These are phyloP conservation scores for Galerucella calmariensis DNA, from an alignment of 2,888 invertebrate genomes.

Conservation along the genomic window DNA sequence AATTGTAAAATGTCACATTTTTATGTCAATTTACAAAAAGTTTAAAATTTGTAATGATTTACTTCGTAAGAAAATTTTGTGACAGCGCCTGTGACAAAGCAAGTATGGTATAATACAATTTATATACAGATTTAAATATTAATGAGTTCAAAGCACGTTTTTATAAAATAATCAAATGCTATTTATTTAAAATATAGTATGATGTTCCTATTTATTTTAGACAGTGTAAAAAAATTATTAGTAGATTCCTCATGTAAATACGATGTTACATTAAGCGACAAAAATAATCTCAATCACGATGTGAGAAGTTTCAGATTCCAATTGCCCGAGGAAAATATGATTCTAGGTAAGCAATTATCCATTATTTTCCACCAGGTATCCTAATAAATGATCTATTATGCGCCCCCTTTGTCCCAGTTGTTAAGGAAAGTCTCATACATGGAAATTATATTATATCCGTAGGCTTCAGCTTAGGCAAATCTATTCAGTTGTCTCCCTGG, in stretches of 20 bases:
- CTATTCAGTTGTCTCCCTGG: no score
- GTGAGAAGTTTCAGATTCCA: constrained; percentile 9
- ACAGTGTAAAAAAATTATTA: not conserved
- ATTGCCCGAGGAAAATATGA: constrained; percentile 10
- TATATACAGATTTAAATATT: not conserved
- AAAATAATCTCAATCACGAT: not conserved
- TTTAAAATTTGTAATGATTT: not conserved
- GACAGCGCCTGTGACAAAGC: not conserved
- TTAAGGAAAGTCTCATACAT: no score
- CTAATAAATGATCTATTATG: no score
- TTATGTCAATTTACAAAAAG: not conserved
- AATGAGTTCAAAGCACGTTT: not conserved
- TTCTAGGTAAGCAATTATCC: constrained; percentile 2
- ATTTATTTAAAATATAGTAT: constrained; percentile 1
- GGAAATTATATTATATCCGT: no score
- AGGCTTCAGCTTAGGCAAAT: no score
- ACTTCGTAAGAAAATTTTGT: not conserved
- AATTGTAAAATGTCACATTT: not conserved
- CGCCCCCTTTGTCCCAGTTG: no score
- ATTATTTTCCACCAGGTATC: no score
- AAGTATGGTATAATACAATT: not conserved
- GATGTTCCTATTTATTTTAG: not conserved
- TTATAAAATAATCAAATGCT: no score
- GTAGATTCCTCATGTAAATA: not conserved
- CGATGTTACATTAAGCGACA: not conserved